Evolutionary conservation across 2,797 vertebrate genomes (phyloP), one percentile per base, ranked within the genome.

Genomic region (Diglossa cyanea): DNA sequence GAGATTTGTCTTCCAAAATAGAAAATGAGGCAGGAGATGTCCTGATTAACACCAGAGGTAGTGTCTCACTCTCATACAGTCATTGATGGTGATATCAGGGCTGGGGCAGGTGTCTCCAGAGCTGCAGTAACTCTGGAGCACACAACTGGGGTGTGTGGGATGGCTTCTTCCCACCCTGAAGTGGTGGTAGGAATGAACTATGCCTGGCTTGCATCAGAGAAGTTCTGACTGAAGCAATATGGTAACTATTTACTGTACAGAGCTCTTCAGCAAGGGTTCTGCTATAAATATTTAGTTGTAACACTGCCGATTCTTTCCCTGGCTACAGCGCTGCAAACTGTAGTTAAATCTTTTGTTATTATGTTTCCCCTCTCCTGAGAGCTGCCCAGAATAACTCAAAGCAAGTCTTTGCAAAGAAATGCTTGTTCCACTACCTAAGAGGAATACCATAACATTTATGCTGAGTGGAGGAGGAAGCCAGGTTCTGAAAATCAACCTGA

Each of bases 251-350:
- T 92, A 94, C 40, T n/a, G n/a, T 48, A 67, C 18, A 35, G 70
- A 74, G 50, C 58, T 57, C 75, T 91, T 92, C 58, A 93, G 77
- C 16, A 31, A 90, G 84, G 15, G 3, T 62, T 93, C 61, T 53
- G 35, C 63, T 81, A 62, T 86, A 88, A 78, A 88, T 86, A 93
- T 93, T 93, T 88, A 73, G 58, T 39, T 62, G 42, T 66, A 94
- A 78, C 57, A 33, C 28, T 70, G 40, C 4, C 18, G n/a, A 45
- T 79, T 76, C 86, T 86, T 62, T 76, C 58, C 40, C 42, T 50
- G 62, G 53, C 57, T 87, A 39, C 67, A 55, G 51, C 5, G 5
- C 25, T 78, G 48, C 37, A 84, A 88, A 77, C 18, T 54, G 53
- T 39, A 70, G 68, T 55, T 58, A 92, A 60, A 85, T 73, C 57